phyloP scores from a whole-genome alignment of 2,797 vertebrate species.

The Eutrigla gurnardus region DNA sequence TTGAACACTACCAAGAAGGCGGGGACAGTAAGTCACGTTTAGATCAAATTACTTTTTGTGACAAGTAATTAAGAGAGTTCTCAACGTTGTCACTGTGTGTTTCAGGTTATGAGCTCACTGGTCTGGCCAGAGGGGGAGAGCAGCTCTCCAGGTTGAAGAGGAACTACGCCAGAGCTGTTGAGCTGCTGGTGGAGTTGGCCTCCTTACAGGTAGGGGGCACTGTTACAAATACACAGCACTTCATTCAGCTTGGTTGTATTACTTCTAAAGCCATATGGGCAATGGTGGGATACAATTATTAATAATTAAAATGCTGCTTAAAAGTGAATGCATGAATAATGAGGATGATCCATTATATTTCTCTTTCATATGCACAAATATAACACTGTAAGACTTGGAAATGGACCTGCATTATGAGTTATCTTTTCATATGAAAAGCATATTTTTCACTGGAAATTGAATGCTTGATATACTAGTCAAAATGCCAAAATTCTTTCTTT shows the following conservation, averaged over 20 bases:
- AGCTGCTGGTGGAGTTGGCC: conserved; percentile 96
- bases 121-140: conserved; percentile 96
- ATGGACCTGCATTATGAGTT: not conserved
- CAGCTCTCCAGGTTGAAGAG: conserved; percentile 98
- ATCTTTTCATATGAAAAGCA: not conserved
- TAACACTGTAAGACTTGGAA: not conserved
- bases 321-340: not conserved
- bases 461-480: not conserved
- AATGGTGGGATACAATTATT: not conserved
- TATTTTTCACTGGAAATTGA: not conserved
- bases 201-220: conserved; percentile 92
- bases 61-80: too few species aligned
- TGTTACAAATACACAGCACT: conserved; percentile 1
- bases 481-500: not conserved
- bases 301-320: not conserved
- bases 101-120: conserved; percentile 97
- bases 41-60: not conserved
- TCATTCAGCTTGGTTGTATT: not conserved
- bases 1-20: conserved; percentile 99
- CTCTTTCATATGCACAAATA: not conserved
- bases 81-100: conserved; percentile 2
- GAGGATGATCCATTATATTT: not conserved
- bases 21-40: conserved; percentile 92
- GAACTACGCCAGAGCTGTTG: conserved; percentile 98
- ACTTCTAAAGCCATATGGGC: not conserved